A percentile compares a stretch with the other conserved stretches of the same genome.
Evolutionary conservation across 1,140 invertebrate species (phyloP).

Genomic region (Trichogramma pretiosum): DNA sequence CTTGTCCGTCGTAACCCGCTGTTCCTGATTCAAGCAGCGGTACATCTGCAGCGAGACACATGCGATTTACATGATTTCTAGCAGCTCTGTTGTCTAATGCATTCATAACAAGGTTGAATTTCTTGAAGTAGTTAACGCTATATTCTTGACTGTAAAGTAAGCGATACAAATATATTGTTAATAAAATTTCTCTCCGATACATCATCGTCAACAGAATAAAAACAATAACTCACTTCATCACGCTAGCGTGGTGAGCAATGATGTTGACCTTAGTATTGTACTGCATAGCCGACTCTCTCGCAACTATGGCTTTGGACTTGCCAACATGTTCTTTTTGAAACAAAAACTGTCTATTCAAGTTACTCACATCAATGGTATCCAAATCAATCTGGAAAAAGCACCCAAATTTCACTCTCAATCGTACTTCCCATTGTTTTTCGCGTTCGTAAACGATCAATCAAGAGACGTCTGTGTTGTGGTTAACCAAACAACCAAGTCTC

Average conservation of each 20-base stretch:
- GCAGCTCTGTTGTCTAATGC: conserved; percentile 95
- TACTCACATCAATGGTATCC: conserved; percentile 99
- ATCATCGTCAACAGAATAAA: too few relatives aligned
- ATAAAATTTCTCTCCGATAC: neutral
- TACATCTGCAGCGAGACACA: conserved; percentile 91
- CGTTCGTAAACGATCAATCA: too few relatives aligned
- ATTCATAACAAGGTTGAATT: conserved; percentile 90
- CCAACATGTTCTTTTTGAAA: conserved; percentile 97
- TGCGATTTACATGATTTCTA: conserved; percentile 96
- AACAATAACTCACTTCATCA: conserved; percentile 68
- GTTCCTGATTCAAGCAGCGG: conserved; percentile 96
- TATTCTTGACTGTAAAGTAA: conserved; percentile 74
- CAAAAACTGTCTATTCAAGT: conserved; percentile 96
- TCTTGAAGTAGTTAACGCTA: conserved; percentile 84
- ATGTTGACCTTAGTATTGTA: conserved; percentile 88
- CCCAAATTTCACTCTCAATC: too few relatives aligned
- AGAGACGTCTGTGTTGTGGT: too few relatives aligned
- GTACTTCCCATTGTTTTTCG: too few relatives aligned
- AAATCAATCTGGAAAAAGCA: conserved; percentile 83
- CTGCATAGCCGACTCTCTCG: conserved; percentile 76
- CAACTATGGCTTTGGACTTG: conserved; percentile 86
- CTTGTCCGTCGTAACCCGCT: conserved; percentile 92
- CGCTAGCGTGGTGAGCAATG: conserved; percentile 83
- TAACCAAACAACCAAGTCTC: too few relatives aligned
- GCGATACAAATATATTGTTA: neutral